Base-by-base conservation (phyloP, 2,888 invertebrate genomes). In the Drosophila suboccidentalis region DNA sequence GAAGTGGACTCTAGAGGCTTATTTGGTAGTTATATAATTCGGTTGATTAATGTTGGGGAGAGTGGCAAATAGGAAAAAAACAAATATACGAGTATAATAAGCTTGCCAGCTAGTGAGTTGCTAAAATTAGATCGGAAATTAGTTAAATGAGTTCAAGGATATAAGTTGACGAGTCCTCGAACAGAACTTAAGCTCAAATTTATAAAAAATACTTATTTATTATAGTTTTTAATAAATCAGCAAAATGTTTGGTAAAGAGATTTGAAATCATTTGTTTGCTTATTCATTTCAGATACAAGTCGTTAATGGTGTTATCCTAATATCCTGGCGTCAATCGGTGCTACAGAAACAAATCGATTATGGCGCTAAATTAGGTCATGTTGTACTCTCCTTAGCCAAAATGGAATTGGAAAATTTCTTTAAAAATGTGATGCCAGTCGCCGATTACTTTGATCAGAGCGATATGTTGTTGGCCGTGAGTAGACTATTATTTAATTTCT, bases 331-430 rank as follows among this genome's bases (percentile, higher is more conserved):
- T 57, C 97, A 97, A 91, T 95, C 96, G 81, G 95, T 97, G 5
- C 93, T 97, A 79, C 97, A 97, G 93, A 94, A 96, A 72, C 97
- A 97, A 94, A 97, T 98, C 85, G 97, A 97, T 93, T 97, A 97
- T 91, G 97, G 97, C 68, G 97, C 97, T 76, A 95, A 97, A 91
- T 94, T 97, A 73, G 97, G 97, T 43, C 97, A 97, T 93, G 93
- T 93, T 75, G 95, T 96, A 80, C 95, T 97, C 80, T 96, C 96
- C 71, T 93, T 97, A 81, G 97, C 97, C 64, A 94, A 95, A 91
- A 97, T 97, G 97, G 97, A 97, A 93, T 94, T 97, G 61, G 95
- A 95, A 91, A 97, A 97, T 94, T 97, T 97, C 94, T 97, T 97
- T 92, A 95, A 95, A 91, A 96, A 96, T 93, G 97, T 97, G 54